Evolutionary conservation across 2,113 vertebrate species (phyloP).

Genomic region (Mesembrinibis cayennensis): DNA sequence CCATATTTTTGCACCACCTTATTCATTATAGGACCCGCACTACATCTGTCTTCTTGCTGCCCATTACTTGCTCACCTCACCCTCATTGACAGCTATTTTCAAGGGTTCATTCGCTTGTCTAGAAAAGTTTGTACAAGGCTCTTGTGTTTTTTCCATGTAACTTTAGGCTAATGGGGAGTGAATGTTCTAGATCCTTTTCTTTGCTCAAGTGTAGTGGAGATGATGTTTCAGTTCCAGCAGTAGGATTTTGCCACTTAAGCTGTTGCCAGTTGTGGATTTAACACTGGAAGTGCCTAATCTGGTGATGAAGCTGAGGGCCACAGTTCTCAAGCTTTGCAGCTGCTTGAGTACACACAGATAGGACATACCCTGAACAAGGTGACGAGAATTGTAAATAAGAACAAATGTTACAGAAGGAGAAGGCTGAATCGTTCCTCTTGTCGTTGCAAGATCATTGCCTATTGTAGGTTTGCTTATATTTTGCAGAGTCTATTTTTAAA

Average conservation of each 20-base stretch:
- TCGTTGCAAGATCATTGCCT: neutral
- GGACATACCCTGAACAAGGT: neutral
- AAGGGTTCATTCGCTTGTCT: neutral
- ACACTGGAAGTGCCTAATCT: neutral
- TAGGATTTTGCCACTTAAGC: neutral
- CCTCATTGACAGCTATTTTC: neutral
- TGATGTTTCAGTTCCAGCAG: neutral
- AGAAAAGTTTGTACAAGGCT: neutral
- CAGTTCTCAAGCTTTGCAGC: neutral
- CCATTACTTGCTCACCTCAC: neutral
- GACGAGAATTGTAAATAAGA: neutral
- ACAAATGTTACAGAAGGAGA: neutral
- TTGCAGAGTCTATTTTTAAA: neutral
- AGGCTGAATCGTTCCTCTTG: neutral
- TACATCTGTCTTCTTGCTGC: neutral
- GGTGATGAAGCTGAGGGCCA: neutral
- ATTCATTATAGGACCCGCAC: neutral
- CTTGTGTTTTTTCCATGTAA: fast-evolving
- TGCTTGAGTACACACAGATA: neutral
- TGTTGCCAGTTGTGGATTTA: neutral
- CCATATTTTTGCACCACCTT: neutral
- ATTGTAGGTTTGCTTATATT: neutral
- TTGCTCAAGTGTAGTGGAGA: neutral
- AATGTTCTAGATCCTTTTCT: neutral
- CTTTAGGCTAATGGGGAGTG: neutral